Evolutionary conservation across 1,140 invertebrate genomes (phyloP).

Genomic region (Nautilus pompilius): DNA sequence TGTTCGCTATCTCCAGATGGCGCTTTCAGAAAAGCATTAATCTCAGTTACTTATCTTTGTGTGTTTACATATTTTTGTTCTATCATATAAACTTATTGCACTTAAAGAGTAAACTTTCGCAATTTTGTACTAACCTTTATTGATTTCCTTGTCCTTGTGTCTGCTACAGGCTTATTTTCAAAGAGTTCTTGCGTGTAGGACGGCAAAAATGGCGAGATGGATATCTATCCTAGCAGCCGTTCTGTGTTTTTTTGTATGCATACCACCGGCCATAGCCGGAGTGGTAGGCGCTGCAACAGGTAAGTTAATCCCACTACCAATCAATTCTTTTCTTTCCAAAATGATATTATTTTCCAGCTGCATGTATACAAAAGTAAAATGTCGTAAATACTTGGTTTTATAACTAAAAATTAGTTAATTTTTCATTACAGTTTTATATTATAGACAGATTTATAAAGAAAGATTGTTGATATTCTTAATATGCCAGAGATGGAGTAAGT

Average conservation of each 20-base stretch:
- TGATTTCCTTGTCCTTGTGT: background rate
- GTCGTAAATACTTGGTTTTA: no score
- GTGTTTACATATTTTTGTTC: background rate
- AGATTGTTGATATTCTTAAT: no score
- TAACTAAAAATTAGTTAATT: no score
- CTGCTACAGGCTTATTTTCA: conserved; percentile 26
- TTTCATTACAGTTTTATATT: no score
- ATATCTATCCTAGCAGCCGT: conserved; percentile 13
- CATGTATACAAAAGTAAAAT: no score
- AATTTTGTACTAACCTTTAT: background rate
- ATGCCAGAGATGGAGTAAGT: no score
- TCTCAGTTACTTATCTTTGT: background rate
- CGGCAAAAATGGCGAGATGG: conserved; percentile 11
- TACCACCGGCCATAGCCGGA: conserved; percentile 25
- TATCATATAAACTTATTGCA: background rate
- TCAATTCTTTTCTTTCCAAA: no score
- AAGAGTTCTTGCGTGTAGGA: conserved; percentile 18
- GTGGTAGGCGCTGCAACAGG: conserved; percentile 21
- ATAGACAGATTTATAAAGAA: no score
- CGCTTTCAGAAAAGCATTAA: background rate
- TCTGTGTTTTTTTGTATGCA: conserved; percentile 18
- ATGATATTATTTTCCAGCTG: no score
- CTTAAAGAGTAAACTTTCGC: background rate
- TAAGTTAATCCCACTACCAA: no score
- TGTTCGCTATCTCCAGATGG: background rate